Conservation (phyloP, 2,888 invertebrate genomes). For the Agriotes lineatus region DNA sequence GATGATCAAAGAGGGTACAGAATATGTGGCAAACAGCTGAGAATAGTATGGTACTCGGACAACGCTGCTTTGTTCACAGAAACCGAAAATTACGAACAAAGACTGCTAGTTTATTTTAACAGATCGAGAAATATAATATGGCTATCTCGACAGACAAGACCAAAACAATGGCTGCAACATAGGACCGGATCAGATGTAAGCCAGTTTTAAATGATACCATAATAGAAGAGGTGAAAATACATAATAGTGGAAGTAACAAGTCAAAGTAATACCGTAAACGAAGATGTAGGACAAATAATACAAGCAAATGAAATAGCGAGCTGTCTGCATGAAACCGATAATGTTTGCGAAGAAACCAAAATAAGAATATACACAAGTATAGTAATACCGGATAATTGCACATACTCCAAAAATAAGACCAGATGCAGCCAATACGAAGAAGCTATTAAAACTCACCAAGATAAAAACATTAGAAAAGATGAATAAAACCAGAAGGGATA, state of each 20-base stretch:
- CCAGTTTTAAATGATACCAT: not conserved
- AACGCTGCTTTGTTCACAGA: not conserved
- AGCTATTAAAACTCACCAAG: too few species aligned
- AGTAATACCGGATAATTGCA: not conserved
- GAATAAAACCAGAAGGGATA: too few species aligned
- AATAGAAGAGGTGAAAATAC: not conserved
- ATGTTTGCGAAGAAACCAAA: too few species aligned
- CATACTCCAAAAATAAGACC: not conserved
- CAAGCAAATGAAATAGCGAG: too few species aligned
- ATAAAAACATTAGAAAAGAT: too few species aligned
- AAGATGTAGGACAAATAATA: too few species aligned
- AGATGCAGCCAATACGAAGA: too few species aligned
- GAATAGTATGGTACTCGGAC: not conserved
- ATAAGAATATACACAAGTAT: not conserved
- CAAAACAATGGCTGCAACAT: not conserved
- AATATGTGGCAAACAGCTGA: too few species aligned
- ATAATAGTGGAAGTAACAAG: not conserved
- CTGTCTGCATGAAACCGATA: too few species aligned
- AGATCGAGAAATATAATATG: not conserved
- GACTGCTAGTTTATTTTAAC: too few species aligned
- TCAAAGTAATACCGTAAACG: too few species aligned
- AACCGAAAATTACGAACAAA: not conserved
- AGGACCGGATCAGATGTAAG: not conserved
- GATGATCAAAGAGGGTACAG: not conserved
- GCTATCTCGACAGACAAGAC: not conserved